A percentile compares a stretch with the other conserved stretches of the same genome.
Conservation (phyloP, 2,113 vertebrate species). For the Pedionomus torquatus region DNA sequence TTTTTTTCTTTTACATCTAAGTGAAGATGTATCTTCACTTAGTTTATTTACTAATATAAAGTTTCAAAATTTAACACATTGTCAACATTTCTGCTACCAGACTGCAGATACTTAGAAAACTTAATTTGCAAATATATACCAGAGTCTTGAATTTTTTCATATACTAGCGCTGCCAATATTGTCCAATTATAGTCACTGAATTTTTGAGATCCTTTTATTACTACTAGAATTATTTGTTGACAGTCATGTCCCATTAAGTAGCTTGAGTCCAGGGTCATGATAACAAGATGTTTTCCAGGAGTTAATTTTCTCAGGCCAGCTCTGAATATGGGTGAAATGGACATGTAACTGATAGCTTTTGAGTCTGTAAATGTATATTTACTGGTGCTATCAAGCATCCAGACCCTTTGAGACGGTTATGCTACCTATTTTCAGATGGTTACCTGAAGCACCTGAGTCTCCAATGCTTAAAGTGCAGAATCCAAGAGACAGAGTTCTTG, state of each 20-base stretch:
- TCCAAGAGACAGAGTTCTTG: background rate
- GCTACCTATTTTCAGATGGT: background rate
- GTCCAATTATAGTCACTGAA: background rate
- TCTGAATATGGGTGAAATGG: background rate
- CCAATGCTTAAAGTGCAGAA: background rate
- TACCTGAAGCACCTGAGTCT: background rate
- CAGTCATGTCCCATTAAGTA: background rate
- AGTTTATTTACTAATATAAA: background rate
- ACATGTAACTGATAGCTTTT: background rate
- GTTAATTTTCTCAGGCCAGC: background rate
- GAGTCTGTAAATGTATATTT: background rate
- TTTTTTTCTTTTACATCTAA: background rate
- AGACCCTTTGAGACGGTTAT: background rate
- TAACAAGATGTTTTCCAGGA: background rate
- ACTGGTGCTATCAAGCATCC: background rate
- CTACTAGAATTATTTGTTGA: background rate
- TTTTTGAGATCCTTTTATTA: background rate
- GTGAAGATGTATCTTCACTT: background rate
- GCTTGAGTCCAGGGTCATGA: background rate
- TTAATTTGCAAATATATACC: background rate
- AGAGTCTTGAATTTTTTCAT: background rate
- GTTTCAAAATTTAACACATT: background rate
- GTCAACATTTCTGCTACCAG: background rate
- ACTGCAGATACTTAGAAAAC: background rate
- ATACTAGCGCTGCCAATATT: background rate